A percentile compares a stretch with the other conserved stretches of the same genome.
Conservation (phyloP, 2,797 vertebrate species). For the Cottoperca gobio region DNA sequence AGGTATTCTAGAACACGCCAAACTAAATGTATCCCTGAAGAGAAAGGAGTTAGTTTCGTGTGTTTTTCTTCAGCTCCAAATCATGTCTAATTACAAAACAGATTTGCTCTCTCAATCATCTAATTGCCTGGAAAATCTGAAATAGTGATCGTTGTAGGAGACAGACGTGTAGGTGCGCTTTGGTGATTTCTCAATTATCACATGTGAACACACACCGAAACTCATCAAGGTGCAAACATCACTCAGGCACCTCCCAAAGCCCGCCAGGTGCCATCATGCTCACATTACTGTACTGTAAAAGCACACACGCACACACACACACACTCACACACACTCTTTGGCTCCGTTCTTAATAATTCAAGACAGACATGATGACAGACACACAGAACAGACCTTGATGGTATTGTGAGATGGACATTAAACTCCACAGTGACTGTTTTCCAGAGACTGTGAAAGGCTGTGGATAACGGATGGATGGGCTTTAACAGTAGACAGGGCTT, state of each 20-base stretch:
- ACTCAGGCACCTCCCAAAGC: conserved; percentile 30
- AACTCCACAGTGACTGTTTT: conserved; percentile 63
- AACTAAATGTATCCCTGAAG: conserved; percentile 7
- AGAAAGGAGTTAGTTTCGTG: conserved; percentile 29
- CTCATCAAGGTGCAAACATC: conserved; percentile 35
- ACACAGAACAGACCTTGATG: conserved; percentile 49
- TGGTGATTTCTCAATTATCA: conserved; percentile 62
- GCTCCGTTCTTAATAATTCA: conserved; percentile 43
- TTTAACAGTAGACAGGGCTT: conserved; percentile 70
- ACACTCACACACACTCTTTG: conserved; percentile 14
- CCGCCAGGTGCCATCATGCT: conserved; percentile 29
- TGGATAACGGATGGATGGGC: conserved; percentile 70
- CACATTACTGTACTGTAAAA: conserved; percentile 19
- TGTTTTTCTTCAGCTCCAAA: conserved; percentile 57
- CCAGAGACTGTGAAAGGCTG: conserved; percentile 55
- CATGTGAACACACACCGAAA: neutral
- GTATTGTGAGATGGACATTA: conserved; percentile 55
- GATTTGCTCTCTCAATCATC: conserved; percentile 69
- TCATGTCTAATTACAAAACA: conserved; percentile 68
- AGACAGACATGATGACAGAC: conserved; percentile 36
- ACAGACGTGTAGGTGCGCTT: conserved; percentile 43
- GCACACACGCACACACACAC: conserved; percentile 6
- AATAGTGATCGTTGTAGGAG: conserved; percentile 60
- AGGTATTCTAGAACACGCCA: neutral
- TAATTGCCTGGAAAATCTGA: conserved; percentile 77